These are phyloP conservation scores for Noctua comes DNA, from an alignment of 2,888 invertebrate species.

Conservation along the genomic window DNA sequence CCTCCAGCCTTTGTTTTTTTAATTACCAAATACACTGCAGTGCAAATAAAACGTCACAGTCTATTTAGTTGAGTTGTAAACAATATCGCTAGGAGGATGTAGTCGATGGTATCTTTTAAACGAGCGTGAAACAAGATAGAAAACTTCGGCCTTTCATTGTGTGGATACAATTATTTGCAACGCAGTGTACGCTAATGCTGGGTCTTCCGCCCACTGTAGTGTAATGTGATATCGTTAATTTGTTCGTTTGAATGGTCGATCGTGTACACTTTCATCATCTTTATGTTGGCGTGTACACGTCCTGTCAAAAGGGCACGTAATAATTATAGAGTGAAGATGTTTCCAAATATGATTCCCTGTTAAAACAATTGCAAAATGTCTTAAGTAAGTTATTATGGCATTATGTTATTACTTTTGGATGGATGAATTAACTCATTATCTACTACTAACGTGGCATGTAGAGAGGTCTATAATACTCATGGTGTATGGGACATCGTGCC, in stretches of 20 bases:
- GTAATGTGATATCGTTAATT: constrained; percentile 63
- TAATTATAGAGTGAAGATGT: constrained; percentile 14
- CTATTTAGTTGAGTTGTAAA: constrained; percentile 75
- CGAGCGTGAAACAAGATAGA: constrained; percentile 75
- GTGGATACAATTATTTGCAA: constrained; percentile 66
- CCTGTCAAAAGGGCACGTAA: constrained; percentile 1
- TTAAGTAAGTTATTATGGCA: not conserved
- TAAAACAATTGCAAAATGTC: constrained; percentile 14
- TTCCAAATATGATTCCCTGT: constrained; percentile 9
- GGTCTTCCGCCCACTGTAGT: constrained; percentile 61
- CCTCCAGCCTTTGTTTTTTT: constrained; percentile 48
- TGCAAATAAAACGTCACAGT: constrained; percentile 71
- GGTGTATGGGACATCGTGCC: not conserved
- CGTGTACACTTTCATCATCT: constrained; percentile 43
- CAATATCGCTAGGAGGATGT: constrained; percentile 71
- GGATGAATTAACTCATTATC: constrained; percentile 1
- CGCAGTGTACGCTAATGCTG: constrained; percentile 59
- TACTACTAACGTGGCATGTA: not conserved
- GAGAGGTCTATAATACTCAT: not conserved
- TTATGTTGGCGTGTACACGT: not conserved
- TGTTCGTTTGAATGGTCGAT: constrained; percentile 35
- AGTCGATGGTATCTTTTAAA: constrained; percentile 66
- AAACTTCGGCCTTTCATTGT: constrained; percentile 75
- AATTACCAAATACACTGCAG: constrained; percentile 66
- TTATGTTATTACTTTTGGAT: constrained; percentile 2